These are phyloP conservation scores for Otis tarda DNA, from an alignment of 2,113 vertebrate species.

Conservation along the genomic window DNA sequence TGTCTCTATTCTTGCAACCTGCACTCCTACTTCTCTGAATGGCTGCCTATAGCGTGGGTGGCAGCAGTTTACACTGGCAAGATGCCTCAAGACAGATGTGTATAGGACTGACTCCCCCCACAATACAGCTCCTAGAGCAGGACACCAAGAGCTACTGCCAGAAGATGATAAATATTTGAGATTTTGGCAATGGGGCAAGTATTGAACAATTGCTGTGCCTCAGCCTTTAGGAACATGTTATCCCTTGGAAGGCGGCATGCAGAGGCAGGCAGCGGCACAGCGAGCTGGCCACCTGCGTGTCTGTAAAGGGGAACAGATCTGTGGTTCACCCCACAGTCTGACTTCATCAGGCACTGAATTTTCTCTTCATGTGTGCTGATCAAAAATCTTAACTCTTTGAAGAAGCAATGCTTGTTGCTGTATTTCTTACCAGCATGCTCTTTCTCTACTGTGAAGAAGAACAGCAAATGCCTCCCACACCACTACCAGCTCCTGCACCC, in stretches of 20 bases:
- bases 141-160: neutral
- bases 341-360: neutral
- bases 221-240: neutral
- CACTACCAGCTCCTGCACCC: neutral
- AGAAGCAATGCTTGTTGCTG: neutral
- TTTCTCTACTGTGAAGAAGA: neutral
- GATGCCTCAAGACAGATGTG: slow-evolving; percentile 36
- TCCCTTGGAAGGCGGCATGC: rapidly evolving
- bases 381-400: neutral
- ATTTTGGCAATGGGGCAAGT: neutral
- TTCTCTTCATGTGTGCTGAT: neutral
- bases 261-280: neutral
- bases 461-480: neutral
- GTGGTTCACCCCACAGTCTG: neutral
- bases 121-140: neutral
- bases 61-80: slow-evolving; percentile 57
- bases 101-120: neutral
- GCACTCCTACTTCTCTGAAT: slow-evolving; percentile 25
- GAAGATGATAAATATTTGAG: neutral
- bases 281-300: neutral
- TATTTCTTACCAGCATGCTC: neutral
- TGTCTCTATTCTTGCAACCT: neutral
- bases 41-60: slow-evolving; percentile 12
- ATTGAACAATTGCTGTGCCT: neutral
- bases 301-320: neutral